Evolutionary conservation across 1,140 invertebrate genomes (phyloP), one percentile per base, ranked within the genome.

Genomic region (Hypsibius dujardini): DNA sequence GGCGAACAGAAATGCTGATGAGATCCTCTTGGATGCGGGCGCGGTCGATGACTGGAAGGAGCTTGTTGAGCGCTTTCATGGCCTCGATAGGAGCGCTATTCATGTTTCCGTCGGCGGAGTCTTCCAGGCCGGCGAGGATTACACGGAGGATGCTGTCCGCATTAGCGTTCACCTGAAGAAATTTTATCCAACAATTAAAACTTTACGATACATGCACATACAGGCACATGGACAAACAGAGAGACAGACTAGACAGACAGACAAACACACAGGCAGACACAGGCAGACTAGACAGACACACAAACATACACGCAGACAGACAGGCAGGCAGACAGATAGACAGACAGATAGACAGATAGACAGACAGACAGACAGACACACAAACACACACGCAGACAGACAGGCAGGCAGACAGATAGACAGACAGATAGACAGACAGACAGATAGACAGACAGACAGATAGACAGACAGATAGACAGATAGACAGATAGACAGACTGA

Each of bases 1-100:
- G 50, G n/a, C 50, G 50, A 12, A 56, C 7, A 0, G 50, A 7
- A 56, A 56, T 12, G n/a, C 50, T 56, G 50, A 56, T 56, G 7
- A 56, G n/a, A 56, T 56, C 50, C 7, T 56, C 50, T n/a, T 56
- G 50, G n/a, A 56, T 56, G n/a, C 50, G 50, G 7, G 50, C 7
- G n/a, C 50, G 50, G 50, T 56, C 50, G n/a, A 56, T 56, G n/a
- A 56, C n/a, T n/a, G 50, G 50, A n/a, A 56, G 7, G 50, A 56
- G 7, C 50, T n/a, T 56, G 50, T 56, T 56, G 7, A 56, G 50
- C 50, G 50, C 50, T 56, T 56, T 56, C 50, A 56, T 56, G n/a
- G 50, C 50, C n/a, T 56, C 50, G 7, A 56, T n/a, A 7, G 50
- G 50, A 12, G 50, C 50, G 50, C 50, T 56, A 7, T 7, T 56